Evolutionary conservation across 2,888 invertebrate species (phyloP).

Genomic region (Caenorhabditis becei): DNA sequence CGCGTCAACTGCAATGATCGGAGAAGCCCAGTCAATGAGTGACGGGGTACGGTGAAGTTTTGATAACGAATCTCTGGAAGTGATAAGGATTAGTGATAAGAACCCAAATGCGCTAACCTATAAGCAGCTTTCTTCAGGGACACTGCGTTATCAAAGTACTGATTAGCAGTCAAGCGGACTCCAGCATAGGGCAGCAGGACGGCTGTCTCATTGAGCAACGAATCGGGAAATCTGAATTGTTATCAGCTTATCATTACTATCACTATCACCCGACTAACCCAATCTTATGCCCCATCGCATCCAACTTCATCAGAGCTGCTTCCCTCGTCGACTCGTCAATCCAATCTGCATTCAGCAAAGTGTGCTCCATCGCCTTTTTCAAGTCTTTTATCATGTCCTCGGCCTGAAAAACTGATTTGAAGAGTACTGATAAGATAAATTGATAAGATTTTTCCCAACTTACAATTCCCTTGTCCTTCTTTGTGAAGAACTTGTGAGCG

Average conservation of each 20-base stretch:
- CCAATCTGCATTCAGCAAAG: slow-evolving; percentile 76
- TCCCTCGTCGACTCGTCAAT: slow-evolving; percentile 77
- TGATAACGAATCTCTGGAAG: slow-evolving; percentile 49
- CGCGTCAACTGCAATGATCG: slow-evolving; percentile 74
- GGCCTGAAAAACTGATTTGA: slow-evolving; percentile 56
- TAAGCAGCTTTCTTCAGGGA: slow-evolving; percentile 69
- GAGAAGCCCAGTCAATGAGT: slow-evolving; percentile 70
- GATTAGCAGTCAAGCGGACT: slow-evolving; percentile 70
- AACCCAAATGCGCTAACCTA: slow-evolving; percentile 38
- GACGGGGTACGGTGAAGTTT: slow-evolving; percentile 61
- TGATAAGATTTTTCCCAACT: slow-evolving; percentile 5
- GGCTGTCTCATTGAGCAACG: slow-evolving; percentile 71
- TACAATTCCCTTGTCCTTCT: slow-evolving; percentile 50
- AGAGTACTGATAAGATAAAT: background rate
- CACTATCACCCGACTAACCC: slow-evolving; percentile 51
- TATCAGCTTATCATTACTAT: background rate
- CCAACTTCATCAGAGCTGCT: slow-evolving; percentile 73
- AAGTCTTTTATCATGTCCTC: slow-evolving; percentile 72
- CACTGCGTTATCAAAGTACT: slow-evolving; percentile 75
- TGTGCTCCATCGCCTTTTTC: slow-evolving; percentile 71
- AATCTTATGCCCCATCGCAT: slow-evolving; percentile 75
- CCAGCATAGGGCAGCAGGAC: slow-evolving; percentile 71
- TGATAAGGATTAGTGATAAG: background rate
- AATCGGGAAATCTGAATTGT: slow-evolving; percentile 62
- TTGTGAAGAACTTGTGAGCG: slow-evolving; percentile 69